Evolutionary conservation across 2,888 invertebrate genomes (phyloP).

Genomic region (Aleiodes alternator): DNA sequence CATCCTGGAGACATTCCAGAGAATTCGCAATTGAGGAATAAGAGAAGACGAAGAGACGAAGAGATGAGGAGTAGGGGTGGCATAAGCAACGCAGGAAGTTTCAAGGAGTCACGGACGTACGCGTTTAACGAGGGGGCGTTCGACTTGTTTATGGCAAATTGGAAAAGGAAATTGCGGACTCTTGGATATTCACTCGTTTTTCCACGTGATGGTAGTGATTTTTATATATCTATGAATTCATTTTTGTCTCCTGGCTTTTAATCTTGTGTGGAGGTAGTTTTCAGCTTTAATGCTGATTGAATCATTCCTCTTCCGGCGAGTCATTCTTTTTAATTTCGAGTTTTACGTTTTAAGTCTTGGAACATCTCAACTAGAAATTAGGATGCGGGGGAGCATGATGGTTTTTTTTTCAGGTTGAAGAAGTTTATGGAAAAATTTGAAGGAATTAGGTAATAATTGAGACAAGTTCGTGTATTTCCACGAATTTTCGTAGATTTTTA

Average conservation of each 20-base stretch:
- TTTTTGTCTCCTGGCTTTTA: not conserved
- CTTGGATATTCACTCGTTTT: conserved; percentile 58
- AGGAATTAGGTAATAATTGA: too few species aligned
- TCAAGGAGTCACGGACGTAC: conserved; percentile 64
- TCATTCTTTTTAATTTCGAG: not conserved
- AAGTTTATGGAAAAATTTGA: too few species aligned
- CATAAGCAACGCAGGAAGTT: conserved; percentile 44
- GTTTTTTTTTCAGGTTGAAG: too few species aligned
- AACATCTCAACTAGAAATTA: too few species aligned
- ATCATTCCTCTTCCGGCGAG: not conserved
- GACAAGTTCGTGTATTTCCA: too few species aligned
- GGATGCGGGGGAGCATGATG: too few species aligned
- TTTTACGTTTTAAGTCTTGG: not conserved
- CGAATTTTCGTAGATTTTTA: too few species aligned
- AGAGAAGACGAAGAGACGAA: not conserved
- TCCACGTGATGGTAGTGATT: conserved; percentile 31
- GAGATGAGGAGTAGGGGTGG: not conserved
- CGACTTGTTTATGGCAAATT: conserved; percentile 75
- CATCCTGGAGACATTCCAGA: conserved; percentile 26
- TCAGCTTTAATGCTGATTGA: not conserved
- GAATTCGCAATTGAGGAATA: conserved; percentile 17
- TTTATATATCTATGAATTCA: conserved; percentile 14
- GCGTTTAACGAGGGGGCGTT: conserved; percentile 65
- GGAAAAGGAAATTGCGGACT: conserved; percentile 74
- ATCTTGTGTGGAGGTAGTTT: not conserved